phyloP scores from a whole-genome alignment of 2,797 vertebrate genomes.

The Mormyrus proboscirostris region DNA sequence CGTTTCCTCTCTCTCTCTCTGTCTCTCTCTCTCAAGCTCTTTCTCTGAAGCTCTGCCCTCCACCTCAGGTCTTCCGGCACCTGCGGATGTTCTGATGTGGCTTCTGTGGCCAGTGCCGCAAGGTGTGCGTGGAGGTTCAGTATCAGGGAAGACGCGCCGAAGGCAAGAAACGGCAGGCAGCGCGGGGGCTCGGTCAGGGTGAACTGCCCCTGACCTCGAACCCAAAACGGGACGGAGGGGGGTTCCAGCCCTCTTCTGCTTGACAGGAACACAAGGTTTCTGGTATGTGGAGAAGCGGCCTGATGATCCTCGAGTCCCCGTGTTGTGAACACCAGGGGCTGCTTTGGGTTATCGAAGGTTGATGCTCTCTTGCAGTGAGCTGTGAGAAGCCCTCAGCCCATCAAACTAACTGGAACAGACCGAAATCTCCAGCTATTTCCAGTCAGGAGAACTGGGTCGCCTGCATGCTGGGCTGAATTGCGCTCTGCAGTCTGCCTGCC shows the following conservation, averaged over 20 bases:
- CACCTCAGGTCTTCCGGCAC: neutral
- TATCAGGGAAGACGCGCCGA: neutral
- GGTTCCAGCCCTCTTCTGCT: neutral
- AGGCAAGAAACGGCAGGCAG: neutral
- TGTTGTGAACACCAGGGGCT: neutral
- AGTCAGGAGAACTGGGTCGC: conserved; percentile 39
- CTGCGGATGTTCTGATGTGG: conserved; percentile 2
- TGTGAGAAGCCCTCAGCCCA: neutral
- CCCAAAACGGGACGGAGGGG: neutral
- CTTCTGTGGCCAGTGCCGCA: neutral
- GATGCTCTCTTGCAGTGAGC: neutral
- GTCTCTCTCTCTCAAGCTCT: neutral
- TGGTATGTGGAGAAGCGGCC: neutral
- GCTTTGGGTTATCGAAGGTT: neutral
- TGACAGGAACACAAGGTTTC: neutral
- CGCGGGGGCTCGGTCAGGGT: neutral
- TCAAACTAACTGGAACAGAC: conserved; percentile 33
- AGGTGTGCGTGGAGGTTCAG: neutral
- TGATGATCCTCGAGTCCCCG: neutral
- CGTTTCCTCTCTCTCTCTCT: conserved; percentile 3
- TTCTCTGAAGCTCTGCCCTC: neutral
- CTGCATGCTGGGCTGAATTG: conserved; percentile 36
- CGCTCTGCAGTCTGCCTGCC: neutral
- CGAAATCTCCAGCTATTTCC: conserved; percentile 39
- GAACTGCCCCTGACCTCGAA: neutral